phyloP scores from a whole-genome alignment of 1,140 invertebrate species.

The Drosophila littoralis region DNA sequence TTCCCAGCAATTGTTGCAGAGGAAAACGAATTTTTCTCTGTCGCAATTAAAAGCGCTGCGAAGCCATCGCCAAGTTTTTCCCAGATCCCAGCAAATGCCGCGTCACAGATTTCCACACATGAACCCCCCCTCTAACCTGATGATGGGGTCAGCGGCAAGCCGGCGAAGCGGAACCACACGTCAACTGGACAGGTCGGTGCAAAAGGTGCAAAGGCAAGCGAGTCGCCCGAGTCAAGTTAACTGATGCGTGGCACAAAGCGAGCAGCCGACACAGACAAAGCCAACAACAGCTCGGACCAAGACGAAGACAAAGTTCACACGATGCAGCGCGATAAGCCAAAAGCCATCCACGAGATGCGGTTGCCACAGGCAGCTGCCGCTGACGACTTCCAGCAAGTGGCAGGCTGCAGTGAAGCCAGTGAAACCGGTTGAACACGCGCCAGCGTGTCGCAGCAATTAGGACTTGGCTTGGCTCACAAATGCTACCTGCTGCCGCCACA shows the following conservation, averaged over 20 bases:
- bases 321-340: conserved; percentile 52
- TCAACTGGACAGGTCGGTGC: conserved; percentile 63
- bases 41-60: conserved; percentile 69
- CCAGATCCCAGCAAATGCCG: conserved; percentile 71
- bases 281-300: conserved; percentile 1
- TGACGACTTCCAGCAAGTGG: conserved; percentile 4
- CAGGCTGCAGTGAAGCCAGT: conserved; percentile 8
- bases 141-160: conserved; percentile 44
- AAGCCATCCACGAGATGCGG: conserved; percentile 34
- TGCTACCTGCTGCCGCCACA: conserved; percentile 25
- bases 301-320: conserved; percentile 58
- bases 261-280: conserved; percentile 38
- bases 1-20: conserved; percentile 66
- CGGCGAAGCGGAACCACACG: conserved; percentile 76
- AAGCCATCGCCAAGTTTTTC: conserved; percentile 64
- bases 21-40: conserved; percentile 71
- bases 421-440: conserved; percentile 54
- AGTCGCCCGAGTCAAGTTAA: conserved; percentile 39
- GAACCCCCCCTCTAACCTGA: not conserved
- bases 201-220: conserved; percentile 49
- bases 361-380: conserved; percentile 19
- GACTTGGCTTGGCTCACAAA: conserved; percentile 11
- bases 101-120: conserved; percentile 76
- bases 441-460: conserved; percentile 35
- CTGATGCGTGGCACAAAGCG: conserved; percentile 73